Evolutionary conservation across 2,888 invertebrate genomes (phyloP), one percentile per base, ranked within the genome.

Genomic region (Dicyrtomina minuta): DNA sequence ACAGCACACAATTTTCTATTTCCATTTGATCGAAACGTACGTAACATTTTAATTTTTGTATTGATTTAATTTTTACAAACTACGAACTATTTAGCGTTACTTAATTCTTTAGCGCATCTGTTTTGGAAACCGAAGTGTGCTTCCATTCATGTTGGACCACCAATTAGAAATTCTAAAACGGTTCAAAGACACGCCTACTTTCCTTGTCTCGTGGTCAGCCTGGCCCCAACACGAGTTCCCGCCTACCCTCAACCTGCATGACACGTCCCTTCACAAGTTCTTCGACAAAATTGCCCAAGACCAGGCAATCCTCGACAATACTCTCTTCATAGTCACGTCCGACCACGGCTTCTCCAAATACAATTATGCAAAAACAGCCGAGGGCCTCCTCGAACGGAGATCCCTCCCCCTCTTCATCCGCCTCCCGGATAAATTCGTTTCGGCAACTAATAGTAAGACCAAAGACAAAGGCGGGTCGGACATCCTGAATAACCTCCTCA

Each of bases 371-470:
- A 62, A 55, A 2, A 70, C 72, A 12, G 56, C 66, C 46, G 71
- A 73, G 64, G 73, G 75, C 1, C 27, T 53, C 0, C 12, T 72
- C 1, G 75, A 75, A 61, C 58, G 72, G 12, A 13, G 71, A 24
- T 66, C 62, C 26, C 69, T 73, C 2, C 65, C 74, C 3, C 33
- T 75, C 15, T 58, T 72, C 22, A 55, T 73, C 8, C 51, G 71
- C 33, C 55, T 75, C 15, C 72, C 75, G 0, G 43, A 70, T 10
- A 59, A 55, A 8, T 49, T 75, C 24, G 33, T 41, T 41, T 41
- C 13, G 10, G 13, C 13, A 41, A 12, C 8, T 12, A 41, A 41
- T 8, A 41, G 43, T 12, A 13, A 41, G 43, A 41, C 10, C 8
- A 13, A 41, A 12, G 43, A 41, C 8, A 41, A 41, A 41, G 43